Evolutionary conservation across 2,797 vertebrate genomes (phyloP), one percentile per base, ranked within the genome.

Genomic region (Scleropages formosus): DNA sequence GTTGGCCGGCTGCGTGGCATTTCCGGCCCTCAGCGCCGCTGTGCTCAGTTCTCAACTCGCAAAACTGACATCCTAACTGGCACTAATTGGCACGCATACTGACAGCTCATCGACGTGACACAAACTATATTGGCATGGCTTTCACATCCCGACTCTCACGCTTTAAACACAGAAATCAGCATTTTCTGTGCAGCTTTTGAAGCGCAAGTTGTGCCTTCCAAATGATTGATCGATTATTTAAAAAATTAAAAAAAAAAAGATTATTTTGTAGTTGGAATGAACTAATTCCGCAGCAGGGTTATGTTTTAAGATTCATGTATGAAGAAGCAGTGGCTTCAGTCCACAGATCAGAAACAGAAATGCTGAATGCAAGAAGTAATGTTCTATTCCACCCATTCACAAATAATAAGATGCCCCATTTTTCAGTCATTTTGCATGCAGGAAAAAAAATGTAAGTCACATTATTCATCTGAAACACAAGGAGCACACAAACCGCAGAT

Each of bases 41-140:
- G 58, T 12, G 31, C 22, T 63, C 11, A 60, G 67, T 71, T 67
- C 56, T 76, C 75, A 71, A 12, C 49, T 56, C 53, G 4, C 9
- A 22, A 87, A 85, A 86, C 86, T 91, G 88, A 88, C 89, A 90
- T 87, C 86, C 84, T 87, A 90, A 90, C 85, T 92, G 89, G 86
- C 88, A 89, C 88, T 92, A 92, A 92, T 92, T 91, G 90, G 89
- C 86, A 86, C 82, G 81, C 79, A 81, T 85, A 89, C 87, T 90
- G 89, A 90, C 90, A 90, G 90, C 86, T 82, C 85, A 85, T 83
- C 84, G 81, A 68, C 56, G 71, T 77, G 31, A 77, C 62, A n/a
- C 31, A 61, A 58, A 39, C 51, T 69, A 13, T 60, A 60, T 60
- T 69, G 31, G 20, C 31, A 47, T 26, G 56, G 56, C 49, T 69